phyloP scores from a whole-genome alignment of 2,113 vertebrate genomes.

The Oxygymnocypris stewartii region DNA sequence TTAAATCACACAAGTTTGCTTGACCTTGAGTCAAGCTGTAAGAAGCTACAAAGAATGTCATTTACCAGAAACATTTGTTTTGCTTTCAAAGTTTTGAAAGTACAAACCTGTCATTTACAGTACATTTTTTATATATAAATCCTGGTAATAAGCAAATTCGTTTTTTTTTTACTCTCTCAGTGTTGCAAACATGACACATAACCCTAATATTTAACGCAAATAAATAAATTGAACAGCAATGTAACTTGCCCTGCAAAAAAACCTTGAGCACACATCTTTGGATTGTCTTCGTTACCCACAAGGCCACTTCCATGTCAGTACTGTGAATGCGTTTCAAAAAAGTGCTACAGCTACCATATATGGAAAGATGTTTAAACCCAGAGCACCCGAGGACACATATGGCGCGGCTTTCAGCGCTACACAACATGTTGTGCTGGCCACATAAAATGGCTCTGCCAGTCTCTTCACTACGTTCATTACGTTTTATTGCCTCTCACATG shows the following conservation, averaged over 20 bases:
- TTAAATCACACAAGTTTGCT: not conserved
- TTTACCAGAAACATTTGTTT: not conserved
- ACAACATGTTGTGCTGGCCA: conserved; percentile 67
- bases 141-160: not conserved
- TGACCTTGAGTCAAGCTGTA: not conserved
- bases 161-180: not conserved
- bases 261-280: not conserved
- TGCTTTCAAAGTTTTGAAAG: not conserved
- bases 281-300: conserved; percentile 15
- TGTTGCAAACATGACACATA: not conserved
- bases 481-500: conserved; percentile 74
- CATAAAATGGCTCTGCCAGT: conserved; percentile 78
- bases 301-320: conserved; percentile 7
- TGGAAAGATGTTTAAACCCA: conserved; percentile 39
- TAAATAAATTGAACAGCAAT: not conserved
- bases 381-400: conserved; percentile 66
- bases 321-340: not conserved
- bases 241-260: not conserved
- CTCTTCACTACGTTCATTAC: conserved; percentile 77
- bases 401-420: conserved; percentile 65
- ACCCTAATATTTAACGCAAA: not conserved
- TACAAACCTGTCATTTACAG: not conserved
- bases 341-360: conserved; percentile 16
- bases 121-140: not conserved
- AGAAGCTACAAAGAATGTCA: not conserved